Percentiles rank a stretch among this genome's conserved stretches.
These are phyloP conservation scores for Morus bassanus DNA, from an alignment of 2,797 vertebrate species.

Conservation along the genomic window DNA sequence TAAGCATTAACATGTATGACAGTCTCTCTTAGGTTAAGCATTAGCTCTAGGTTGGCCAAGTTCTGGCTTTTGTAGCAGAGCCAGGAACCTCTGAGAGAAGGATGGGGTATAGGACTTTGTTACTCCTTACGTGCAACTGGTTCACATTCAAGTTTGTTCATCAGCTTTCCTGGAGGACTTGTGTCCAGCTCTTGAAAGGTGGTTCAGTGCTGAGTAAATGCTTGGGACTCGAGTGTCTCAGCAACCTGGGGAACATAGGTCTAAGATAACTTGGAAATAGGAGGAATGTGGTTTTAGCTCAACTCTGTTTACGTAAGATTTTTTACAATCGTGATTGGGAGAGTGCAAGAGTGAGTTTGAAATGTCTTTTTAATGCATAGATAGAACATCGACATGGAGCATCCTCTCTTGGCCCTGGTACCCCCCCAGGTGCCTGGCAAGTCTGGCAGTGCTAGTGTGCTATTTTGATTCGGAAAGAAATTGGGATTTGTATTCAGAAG, in stretches of 20 bases:
- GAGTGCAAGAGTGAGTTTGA: neutral
- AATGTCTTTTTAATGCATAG: neutral
- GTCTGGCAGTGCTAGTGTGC: neutral
- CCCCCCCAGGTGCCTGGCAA: neutral
- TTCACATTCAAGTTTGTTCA: neutral
- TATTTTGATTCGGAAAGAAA: neutral
- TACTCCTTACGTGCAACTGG: neutral
- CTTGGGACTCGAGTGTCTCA: neutral
- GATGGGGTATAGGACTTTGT: neutral
- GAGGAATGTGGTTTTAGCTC: neutral
- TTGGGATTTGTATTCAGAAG: neutral
- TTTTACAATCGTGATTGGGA: neutral
- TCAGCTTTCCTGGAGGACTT: neutral
- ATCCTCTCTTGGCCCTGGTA: neutral
- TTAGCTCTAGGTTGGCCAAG: neutral
- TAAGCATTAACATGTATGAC: neutral
- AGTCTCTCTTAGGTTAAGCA: neutral
- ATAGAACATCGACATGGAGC: neutral
- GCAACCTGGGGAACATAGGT: neutral
- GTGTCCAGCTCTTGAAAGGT: neutral
- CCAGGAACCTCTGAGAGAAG: neutral
- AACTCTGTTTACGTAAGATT: neutral
- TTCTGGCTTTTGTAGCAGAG: neutral
- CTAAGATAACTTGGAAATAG: neutral
- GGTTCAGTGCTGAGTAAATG: neutral